phyloP scores from a whole-genome alignment of 2,113 vertebrate genomes.

The Chionodraco myersi region DNA sequence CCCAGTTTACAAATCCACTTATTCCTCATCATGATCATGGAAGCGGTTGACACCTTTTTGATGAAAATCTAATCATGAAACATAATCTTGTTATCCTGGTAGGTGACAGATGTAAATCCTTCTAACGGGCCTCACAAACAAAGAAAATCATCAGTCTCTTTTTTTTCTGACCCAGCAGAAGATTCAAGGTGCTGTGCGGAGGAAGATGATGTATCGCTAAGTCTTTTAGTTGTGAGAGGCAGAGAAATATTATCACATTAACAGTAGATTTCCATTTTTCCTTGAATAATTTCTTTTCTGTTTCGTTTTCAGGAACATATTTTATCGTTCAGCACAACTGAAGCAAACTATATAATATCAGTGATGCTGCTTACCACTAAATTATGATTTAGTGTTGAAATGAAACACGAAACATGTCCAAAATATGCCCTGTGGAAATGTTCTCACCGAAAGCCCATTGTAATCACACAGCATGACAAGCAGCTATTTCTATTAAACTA shows the following conservation, averaged over 20 bases:
- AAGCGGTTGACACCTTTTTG: conserved; percentile 53
- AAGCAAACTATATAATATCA: conserved; percentile 50
- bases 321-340: conserved; percentile 66
- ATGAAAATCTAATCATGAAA: conserved; percentile 62
- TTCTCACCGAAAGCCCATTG: conserved; percentile 38
- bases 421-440: conserved; percentile 55
- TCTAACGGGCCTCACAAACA: conserved; percentile 45
- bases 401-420: conserved; percentile 55
- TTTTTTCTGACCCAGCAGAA: conserved; percentile 43
- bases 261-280: conserved; percentile 78
- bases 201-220: conserved; percentile 64
- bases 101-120: conserved; percentile 65
- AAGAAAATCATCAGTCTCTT: conserved; percentile 46
- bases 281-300: conserved; percentile 77
- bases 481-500: conserved; percentile 63
- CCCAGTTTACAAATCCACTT: conserved; percentile 49
- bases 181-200: conserved; percentile 53
- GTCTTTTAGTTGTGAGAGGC: conserved; percentile 69
- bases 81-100: conserved; percentile 51
- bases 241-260: conserved; percentile 80
- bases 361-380: conserved; percentile 49
- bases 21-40: conserved; percentile 39
- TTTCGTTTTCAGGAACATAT: conserved; percentile 61
- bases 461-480: conserved; percentile 62
- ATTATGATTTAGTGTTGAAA: conserved; percentile 67